Evolutionary conservation across 2,888 invertebrate genomes (phyloP).

Genomic region (Odontocerum albicorne): DNA sequence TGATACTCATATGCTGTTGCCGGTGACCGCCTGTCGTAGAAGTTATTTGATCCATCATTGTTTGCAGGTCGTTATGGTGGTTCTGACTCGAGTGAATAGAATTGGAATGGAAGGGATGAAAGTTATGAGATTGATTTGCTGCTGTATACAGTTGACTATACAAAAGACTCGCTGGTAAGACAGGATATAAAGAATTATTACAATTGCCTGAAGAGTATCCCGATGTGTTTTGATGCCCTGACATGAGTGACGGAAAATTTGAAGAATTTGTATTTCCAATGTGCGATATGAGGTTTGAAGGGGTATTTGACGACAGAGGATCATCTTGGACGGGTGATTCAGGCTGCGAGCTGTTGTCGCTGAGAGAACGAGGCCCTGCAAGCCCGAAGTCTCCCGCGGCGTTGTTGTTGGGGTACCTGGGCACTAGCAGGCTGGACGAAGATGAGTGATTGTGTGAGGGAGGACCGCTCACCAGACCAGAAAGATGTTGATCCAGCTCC

Average conservation of each 20-base stretch:
- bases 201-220: constrained; percentile 64
- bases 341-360: constrained; percentile 81
- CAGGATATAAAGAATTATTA: constrained; percentile 75
- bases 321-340: constrained; percentile 84
- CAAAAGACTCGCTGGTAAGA: constrained; percentile 77
- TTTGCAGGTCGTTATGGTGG: constrained; percentile 70
- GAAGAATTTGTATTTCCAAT: constrained; percentile 54
- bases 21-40: constrained; percentile 64
- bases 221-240: constrained; percentile 60
- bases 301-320: constrained; percentile 64
- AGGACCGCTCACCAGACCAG: constrained; percentile 61
- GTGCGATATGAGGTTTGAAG: constrained; percentile 61
- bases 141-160: constrained; percentile 84
- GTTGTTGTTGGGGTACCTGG: constrained; percentile 64
- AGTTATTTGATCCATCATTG: constrained; percentile 75
- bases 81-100: constrained; percentile 65
- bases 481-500: constrained; percentile 73
- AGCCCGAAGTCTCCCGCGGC: constrained; percentile 65
- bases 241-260: constrained; percentile 66
- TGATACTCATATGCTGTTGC: constrained; percentile 46
- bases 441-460: constrained; percentile 52
- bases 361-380: constrained; percentile 73
- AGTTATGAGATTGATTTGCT: constrained; percentile 73
- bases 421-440: constrained; percentile 54
- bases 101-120: constrained; percentile 68